These are phyloP conservation scores for Agonopterix subpropinquella DNA, from an alignment of 2,888 invertebrate genomes.

Conservation along the genomic window DNA sequence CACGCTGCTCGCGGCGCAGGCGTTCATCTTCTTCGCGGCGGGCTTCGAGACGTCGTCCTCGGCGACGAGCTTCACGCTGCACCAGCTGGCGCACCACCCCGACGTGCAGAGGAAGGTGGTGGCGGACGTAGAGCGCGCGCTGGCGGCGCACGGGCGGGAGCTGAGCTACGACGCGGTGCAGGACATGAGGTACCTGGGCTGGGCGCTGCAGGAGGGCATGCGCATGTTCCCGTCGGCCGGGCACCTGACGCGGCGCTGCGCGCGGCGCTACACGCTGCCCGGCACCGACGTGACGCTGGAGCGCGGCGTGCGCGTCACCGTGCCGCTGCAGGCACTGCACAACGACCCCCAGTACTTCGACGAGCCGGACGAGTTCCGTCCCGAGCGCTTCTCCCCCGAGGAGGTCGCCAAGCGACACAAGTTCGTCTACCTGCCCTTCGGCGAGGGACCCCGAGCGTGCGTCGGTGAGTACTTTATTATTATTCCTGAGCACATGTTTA, in stretches of 20 bases:
- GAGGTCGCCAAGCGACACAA: conserved; percentile 11
- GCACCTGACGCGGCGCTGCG: conserved; percentile 14
- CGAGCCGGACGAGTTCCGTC: conserved; percentile 20
- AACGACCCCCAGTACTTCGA: conserved; percentile 24
- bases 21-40: conserved; percentile 17
- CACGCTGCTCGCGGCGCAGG: conserved; percentile 7
- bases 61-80: conserved; percentile 34
- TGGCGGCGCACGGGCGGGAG: conserved; percentile 20
- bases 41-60: conserved; percentile 37
- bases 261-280: conserved; percentile 18
- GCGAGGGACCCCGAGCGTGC: conserved; percentile 22
- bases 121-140: conserved; percentile 33
- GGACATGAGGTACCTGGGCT: conserved; percentile 32
- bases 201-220: conserved; percentile 28
- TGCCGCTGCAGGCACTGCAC: conserved; percentile 23
- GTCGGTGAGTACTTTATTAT: conserved; percentile 15
- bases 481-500: too few relatives aligned
- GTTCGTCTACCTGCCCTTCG: conserved; percentile 22
- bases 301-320: conserved; percentile 16
- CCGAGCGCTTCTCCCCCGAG: conserved; percentile 21
- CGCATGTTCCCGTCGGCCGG: conserved; percentile 22
- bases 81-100: conserved; percentile 37
- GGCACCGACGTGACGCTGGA: conserved; percentile 23
- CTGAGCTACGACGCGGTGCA: conserved; percentile 29
- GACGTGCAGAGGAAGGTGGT: conserved; percentile 34